phyloP scores from a whole-genome alignment of 2,113 vertebrate genomes.

The Redunca redunca region DNA sequence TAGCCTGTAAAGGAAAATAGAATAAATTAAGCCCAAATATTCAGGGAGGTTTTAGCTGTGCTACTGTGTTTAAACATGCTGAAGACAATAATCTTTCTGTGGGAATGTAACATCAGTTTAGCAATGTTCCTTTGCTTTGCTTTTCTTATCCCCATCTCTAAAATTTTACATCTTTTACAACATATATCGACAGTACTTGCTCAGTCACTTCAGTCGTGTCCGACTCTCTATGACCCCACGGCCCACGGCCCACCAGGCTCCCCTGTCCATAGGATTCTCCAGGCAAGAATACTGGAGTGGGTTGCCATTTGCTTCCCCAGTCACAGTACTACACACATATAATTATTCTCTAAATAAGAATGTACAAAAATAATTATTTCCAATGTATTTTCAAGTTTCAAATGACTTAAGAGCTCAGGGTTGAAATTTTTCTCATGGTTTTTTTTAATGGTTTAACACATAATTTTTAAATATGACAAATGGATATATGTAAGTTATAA shows the following conservation, averaged over 20 bases:
- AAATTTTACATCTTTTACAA: background rate
- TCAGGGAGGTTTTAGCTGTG: background rate
- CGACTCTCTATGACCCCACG: background rate
- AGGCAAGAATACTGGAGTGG: background rate
- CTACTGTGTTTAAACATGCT: background rate
- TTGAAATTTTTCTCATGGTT: background rate
- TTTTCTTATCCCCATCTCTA: background rate
- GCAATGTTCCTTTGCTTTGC: background rate
- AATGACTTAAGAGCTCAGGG: background rate
- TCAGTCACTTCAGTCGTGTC: background rate
- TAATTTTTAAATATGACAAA: background rate
- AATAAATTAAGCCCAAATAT: background rate
- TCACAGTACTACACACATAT: background rate
- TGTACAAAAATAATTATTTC: constrained; percentile 15
- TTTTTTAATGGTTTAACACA: background rate
- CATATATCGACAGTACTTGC: background rate
- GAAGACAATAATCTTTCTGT: background rate
- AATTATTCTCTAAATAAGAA: background rate
- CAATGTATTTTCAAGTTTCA: background rate
- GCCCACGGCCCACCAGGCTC: background rate
- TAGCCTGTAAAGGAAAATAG: background rate
- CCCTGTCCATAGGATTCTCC: background rate
- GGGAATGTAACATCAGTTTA: background rate
- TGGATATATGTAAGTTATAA: background rate
- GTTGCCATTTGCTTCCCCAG: background rate